Percentiles rank a stretch among this genome's conserved stretches.
phyloP scores from a whole-genome alignment of 2,113 vertebrate species.

The Dissostichus mawsoni region DNA sequence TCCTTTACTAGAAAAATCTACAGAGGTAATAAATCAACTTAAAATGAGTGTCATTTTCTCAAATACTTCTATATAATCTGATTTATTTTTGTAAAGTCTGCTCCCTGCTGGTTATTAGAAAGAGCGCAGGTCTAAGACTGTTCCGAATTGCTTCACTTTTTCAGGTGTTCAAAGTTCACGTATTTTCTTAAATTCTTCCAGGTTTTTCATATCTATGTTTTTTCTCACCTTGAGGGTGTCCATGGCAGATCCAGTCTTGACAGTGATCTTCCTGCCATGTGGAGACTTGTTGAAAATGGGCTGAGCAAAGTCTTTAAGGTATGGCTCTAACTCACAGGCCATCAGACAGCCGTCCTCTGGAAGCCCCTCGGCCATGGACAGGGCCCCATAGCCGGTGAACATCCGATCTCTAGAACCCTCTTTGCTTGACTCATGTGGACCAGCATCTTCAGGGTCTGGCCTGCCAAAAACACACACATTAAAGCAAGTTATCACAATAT shows the following conservation, averaged over 20 bases:
- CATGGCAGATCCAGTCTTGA: constrained; percentile 76
- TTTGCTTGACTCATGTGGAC: constrained; percentile 76
- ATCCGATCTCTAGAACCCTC: constrained; percentile 81
- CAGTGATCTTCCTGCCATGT: constrained; percentile 81
- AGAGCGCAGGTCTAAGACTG: no score
- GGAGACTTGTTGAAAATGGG: constrained; percentile 82
- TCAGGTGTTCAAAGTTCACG: no score
- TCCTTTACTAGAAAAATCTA: no score
- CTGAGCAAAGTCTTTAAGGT: constrained; percentile 79
- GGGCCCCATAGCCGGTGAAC: constrained; percentile 79
- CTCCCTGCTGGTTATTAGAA: no score
- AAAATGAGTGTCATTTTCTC: no score
- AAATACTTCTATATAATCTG: no score
- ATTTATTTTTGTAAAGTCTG: no score
- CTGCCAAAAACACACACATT: constrained; percentile 45
- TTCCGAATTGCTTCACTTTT: no score
- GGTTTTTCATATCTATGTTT: no score
- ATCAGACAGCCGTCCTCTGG: constrained; percentile 82
- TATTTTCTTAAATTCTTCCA: no score
- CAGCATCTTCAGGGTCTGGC: constrained; percentile 81
- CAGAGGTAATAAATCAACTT: no score
- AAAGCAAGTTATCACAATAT: background rate
- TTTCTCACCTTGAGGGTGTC: constrained; percentile 79
- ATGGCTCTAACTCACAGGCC: constrained; percentile 72
- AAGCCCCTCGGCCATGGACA: constrained; percentile 81